Conservation (phyloP, 1,140 invertebrate species). For the Hirudo medicinalis region DNA sequence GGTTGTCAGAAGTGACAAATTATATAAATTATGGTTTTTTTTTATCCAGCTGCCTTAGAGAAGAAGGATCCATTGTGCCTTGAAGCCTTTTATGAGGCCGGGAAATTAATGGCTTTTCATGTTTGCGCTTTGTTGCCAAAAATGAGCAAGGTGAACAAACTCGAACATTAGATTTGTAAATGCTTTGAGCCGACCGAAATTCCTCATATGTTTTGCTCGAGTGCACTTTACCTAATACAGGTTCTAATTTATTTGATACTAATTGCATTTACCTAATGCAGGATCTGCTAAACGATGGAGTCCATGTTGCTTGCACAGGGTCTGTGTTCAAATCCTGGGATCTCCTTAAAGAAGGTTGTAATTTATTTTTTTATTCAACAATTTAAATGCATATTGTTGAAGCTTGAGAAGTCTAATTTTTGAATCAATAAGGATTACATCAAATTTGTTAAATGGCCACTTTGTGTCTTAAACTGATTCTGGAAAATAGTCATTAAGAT, state of each 20-base stretch:
- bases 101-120: conserved; percentile 57
- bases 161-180: background rate
- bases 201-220: too few relatives aligned
- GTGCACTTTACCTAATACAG: background rate
- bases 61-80: conserved; percentile 55
- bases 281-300: conserved; percentile 43
- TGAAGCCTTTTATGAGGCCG: conserved; percentile 63
- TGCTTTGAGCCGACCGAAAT: background rate
- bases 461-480: too few relatives aligned
- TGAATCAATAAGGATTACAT: too few relatives aligned
- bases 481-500: too few relatives aligned
- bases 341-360: conserved; percentile 53
- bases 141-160: conserved; percentile 48
- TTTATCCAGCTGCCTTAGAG: conserved; percentile 38
- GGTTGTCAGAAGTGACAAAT: background rate
- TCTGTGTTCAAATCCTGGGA: conserved; percentile 91
- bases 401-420: too few relatives aligned
- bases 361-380: conserved; percentile 12
- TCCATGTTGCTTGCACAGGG: conserved; percentile 78
- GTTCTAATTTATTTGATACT: background rate
- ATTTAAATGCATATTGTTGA: conserved; percentile 9
- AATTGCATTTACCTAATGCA: background rate
- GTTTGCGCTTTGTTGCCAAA: conserved; percentile 57
- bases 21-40: conserved; percentile 2
- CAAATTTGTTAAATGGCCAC: too few relatives aligned